These are phyloP conservation scores for Polyodon spathula DNA, from an alignment of 2,113 vertebrate species.

Conservation along the genomic window DNA sequence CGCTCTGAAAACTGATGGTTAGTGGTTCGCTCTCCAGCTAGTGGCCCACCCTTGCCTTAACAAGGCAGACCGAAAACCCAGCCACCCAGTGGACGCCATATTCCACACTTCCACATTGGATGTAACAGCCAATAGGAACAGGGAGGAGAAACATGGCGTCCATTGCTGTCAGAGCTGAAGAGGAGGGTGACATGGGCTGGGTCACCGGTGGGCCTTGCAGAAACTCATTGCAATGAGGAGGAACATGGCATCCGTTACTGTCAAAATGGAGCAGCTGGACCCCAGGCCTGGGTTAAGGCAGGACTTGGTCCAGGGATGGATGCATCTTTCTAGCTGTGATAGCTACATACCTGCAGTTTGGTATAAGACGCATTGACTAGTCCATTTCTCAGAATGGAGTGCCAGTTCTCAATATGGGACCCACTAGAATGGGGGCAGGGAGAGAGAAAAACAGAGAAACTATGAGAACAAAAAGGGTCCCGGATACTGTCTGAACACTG, in stretches of 20 bases:
- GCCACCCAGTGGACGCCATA: constrained; percentile 30
- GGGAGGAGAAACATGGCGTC: constrained; percentile 28
- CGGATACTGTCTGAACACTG: too few relatives aligned
- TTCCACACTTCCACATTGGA: constrained; percentile 21
- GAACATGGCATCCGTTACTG: constrained; percentile 46
- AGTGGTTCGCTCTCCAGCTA: constrained; percentile 22
- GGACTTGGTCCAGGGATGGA: constrained; percentile 40
- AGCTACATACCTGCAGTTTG: constrained; percentile 85
- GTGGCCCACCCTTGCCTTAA: constrained; percentile 29
- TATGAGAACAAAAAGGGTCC: background rate
- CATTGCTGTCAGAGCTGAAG: constrained; percentile 27
- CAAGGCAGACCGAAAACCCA: constrained; percentile 21
- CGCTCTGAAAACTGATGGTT: background rate
- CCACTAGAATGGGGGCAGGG: constrained; percentile 58
- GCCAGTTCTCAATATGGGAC: constrained; percentile 99
- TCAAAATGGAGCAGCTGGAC: constrained; percentile 52
- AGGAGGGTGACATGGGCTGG: constrained; percentile 22
- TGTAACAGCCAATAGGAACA: too few relatives aligned
- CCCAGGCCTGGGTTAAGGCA: constrained; percentile 26
- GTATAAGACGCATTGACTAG: constrained; percentile 98
- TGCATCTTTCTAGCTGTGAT: constrained; percentile 33
- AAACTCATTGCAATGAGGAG: constrained; percentile 10
- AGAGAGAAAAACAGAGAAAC: background rate
- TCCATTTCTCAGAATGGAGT: constrained; percentile 97
- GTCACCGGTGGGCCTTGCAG: constrained; percentile 33